Evolutionary conservation across 2,888 invertebrate genomes (phyloP).

Genomic region (Ennomos fuscantarius): DNA sequence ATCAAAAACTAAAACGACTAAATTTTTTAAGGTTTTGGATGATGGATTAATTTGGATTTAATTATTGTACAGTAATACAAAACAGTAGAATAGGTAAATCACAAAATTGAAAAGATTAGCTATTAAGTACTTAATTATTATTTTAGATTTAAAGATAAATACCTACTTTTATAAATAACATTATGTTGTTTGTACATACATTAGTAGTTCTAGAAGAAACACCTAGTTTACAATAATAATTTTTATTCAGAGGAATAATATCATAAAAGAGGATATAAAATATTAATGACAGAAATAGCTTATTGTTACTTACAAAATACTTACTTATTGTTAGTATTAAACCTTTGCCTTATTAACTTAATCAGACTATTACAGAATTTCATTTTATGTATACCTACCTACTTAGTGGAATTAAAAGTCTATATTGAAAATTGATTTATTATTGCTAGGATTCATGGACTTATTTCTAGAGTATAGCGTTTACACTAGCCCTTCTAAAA

Average conservation of each 20-base stretch:
- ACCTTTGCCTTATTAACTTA: slow-evolving; percentile 8
- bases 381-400: slow-evolving; percentile 8
- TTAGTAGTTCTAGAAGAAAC: background rate
- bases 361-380: slow-evolving; percentile 19
- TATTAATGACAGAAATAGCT: slow-evolving; percentile 40
- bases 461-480: background rate
- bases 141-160: too few relatives aligned
- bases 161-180: too few relatives aligned
- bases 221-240: slow-evolving; percentile 2
- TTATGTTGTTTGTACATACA: too few relatives aligned
- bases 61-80: slow-evolving; percentile 6
- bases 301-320: background rate
- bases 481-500: slow-evolving; percentile 11
- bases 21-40: slow-evolving; percentile 45
- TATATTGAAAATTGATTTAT: slow-evolving; percentile 5
- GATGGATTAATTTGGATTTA: slow-evolving; percentile 44
- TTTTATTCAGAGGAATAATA: slow-evolving; percentile 4
- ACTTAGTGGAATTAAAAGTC: slow-evolving; percentile 17
- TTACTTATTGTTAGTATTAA: slow-evolving; percentile 29
- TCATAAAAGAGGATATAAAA: slow-evolving; percentile 11
- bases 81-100: too few relatives aligned
- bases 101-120: too few relatives aligned
- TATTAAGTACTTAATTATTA: too few relatives aligned
- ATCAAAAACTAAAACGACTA: slow-evolving; percentile 40
- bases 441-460: background rate